Evolutionary conservation across 2,797 vertebrate genomes (phyloP), one percentile per base, ranked within the genome.

Genomic region (Sebastes nivosus): DNA sequence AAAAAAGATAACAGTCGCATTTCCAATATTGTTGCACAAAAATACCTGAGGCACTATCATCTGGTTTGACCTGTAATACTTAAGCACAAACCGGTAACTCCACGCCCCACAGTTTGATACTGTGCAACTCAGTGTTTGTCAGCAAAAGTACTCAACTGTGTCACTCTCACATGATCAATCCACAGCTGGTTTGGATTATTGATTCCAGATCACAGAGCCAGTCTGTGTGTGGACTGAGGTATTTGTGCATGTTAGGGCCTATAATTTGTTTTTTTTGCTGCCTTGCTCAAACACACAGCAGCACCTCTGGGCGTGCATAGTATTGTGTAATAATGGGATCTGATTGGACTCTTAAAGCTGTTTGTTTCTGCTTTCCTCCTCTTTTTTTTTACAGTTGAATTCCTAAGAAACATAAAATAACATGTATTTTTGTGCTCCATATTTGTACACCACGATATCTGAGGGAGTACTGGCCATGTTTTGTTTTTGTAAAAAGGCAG

Each of bases 41-140:
- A 78, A 90, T 82, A 77, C 88, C 81, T 55, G 52, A 67, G 77
- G 66, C 34, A 75, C 77, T 82, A 73, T 75, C 72, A 82, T 91
- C 92, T 85, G 79, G 92, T 92, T 72, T 86, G 75, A 87, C 92
- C 88, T 87, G 93, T 89, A 90, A 54, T 85, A 70, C 75, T 73
- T 87, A 82, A 52, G 54, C 50, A 75, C 83, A 91, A 93, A 94
- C 93, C 24, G 50, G 94, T 93, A 86, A 74, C 85, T 92, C 93
- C 91, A 89, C 89, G 30, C 88, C 89, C 63, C 63, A 27, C 22
- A 69, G 29, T 50, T 61, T 72, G 57, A 85, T 34, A 75, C 72
- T 61, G 42, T 50, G 61, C 54, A 65, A 72, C 52, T 83, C 25
- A 30, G 6, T 12, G 64, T 57, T 58, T 77, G 77, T 70, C 72